Conservation (phyloP, 2,113 vertebrate species). For the Pantherophis guttatus region DNA sequence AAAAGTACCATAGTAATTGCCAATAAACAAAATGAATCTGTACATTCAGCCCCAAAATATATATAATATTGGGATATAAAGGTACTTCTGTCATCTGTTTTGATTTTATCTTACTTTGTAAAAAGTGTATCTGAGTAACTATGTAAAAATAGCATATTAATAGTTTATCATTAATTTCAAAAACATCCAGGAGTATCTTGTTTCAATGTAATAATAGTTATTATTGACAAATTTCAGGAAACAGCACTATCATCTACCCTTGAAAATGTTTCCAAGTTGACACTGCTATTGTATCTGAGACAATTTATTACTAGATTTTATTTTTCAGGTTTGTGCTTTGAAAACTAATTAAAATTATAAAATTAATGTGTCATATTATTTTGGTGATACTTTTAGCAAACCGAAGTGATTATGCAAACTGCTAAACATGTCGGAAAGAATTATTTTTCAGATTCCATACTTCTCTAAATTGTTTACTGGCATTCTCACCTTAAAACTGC, state of each 20-base stretch:
- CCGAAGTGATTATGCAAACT: background rate
- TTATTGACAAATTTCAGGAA: background rate
- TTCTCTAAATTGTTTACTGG: background rate
- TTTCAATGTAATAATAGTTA: background rate
- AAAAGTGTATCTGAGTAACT: background rate
- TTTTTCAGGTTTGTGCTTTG: background rate
- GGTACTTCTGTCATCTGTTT: background rate
- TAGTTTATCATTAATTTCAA: background rate
- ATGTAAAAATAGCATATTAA: background rate
- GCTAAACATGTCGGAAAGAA: background rate
- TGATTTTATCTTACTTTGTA: background rate
- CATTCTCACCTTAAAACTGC: background rate
- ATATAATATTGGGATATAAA: background rate
- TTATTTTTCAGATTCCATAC: background rate
- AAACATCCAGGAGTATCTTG: background rate
- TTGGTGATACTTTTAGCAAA: background rate
- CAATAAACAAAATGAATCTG: background rate
- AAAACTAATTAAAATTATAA: background rate
- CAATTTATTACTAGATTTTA: background rate
- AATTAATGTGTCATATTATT: background rate
- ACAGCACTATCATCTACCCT: background rate
- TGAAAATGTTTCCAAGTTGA: background rate
- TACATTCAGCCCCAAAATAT: background rate
- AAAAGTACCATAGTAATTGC: background rate
- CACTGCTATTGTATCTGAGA: background rate